Conservation (phyloP, 2,113 vertebrate species). For the Pollimyrus isidori region DNA sequence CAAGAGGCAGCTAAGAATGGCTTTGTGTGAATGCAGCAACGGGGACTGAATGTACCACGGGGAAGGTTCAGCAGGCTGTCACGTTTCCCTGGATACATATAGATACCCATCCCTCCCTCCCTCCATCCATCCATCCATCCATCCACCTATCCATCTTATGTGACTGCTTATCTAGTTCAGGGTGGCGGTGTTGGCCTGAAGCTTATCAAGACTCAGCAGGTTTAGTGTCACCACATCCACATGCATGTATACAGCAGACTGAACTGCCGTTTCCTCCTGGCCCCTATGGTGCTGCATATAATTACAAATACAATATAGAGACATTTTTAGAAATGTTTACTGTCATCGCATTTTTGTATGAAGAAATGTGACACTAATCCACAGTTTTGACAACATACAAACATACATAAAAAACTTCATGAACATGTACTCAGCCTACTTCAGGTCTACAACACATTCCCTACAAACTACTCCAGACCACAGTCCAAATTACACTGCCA, state of each 20-base stretch:
- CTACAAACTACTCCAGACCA: neutral
- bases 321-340: neutral
- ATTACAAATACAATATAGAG: neutral
- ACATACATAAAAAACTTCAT: neutral
- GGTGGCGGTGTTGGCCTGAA: neutral
- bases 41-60: neutral
- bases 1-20: neutral
- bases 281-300: neutral
- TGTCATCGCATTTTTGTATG: neutral
- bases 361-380: neutral
- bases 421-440: neutral
- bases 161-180: neutral
- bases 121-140: neutral
- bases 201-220: neutral
- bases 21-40: neutral
- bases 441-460: neutral
- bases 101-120: neutral
- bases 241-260: neutral
- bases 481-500: neutral
- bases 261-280: rapidly evolving
- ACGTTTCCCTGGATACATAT: neutral
- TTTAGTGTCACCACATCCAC: neutral
- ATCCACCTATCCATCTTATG: neutral
- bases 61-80: neutral
- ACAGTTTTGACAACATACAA: neutral